Evolutionary conservation across 2,797 vertebrate genomes (phyloP).

Genomic region (Xiphophorus birchmanni): DNA sequence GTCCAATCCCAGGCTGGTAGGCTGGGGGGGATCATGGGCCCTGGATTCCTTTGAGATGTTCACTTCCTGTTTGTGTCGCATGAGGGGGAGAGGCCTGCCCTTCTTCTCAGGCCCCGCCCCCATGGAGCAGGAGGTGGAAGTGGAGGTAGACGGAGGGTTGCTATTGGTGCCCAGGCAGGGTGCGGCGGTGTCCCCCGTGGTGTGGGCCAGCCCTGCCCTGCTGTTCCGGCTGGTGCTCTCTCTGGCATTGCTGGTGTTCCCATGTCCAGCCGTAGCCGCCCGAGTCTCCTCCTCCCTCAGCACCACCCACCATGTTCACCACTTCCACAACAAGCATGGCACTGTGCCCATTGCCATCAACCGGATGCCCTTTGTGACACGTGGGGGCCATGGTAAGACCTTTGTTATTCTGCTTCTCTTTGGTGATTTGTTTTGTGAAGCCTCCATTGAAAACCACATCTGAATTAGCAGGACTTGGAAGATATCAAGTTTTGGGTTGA

Average conservation of each 20-base stretch:
- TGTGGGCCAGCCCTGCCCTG: slow-evolving; percentile 75
- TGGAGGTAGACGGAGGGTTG: slow-evolving; percentile 66
- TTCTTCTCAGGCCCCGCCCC: slow-evolving; percentile 67
- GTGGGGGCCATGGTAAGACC: slow-evolving; percentile 93
- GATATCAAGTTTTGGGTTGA: slow-evolving; percentile 26
- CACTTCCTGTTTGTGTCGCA: slow-evolving; percentile 77
- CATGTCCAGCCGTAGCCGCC: slow-evolving; percentile 86
- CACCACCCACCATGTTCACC: slow-evolving; percentile 95
- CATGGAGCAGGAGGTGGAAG: slow-evolving; percentile 66
- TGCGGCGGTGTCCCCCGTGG: slow-evolving; percentile 61
- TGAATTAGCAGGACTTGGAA: background rate
- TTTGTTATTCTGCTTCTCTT: background rate
- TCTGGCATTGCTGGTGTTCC: slow-evolving; percentile 82
- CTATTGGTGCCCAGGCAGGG: slow-evolving; percentile 58
- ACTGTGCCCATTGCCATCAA: slow-evolving; percentile 97
- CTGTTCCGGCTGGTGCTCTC: slow-evolving; percentile 79
- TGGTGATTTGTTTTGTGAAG: background rate
- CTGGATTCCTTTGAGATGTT: slow-evolving; percentile 81
- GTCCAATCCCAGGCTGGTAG: slow-evolving; percentile 57
- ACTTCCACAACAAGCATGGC: slow-evolving; percentile 96
- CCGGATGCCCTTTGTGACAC: slow-evolving; percentile 94
- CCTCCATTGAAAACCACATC: background rate
- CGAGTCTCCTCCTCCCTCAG: slow-evolving; percentile 94
- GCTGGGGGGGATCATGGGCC: slow-evolving; percentile 77
- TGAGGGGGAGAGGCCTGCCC: slow-evolving; percentile 78